Conservation (phyloP, 2,888 invertebrate genomes). For the Noctua janthina region DNA sequence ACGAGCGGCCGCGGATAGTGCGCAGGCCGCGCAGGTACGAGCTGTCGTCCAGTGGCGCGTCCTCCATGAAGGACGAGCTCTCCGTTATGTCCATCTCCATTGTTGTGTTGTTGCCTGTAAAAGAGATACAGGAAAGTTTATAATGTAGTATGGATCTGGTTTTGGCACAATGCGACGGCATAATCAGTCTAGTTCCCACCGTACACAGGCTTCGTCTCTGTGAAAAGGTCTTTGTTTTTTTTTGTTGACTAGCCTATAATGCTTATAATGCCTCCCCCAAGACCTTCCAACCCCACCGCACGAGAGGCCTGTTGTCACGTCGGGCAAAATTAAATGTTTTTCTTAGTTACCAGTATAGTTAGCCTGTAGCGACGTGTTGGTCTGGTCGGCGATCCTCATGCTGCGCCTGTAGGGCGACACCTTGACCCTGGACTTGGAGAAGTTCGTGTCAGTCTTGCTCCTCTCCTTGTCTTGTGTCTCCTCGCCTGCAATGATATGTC, state of each 20-base stretch:
- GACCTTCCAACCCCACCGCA: no score
- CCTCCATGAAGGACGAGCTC: conserved; percentile 71
- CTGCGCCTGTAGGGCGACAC: conserved; percentile 87
- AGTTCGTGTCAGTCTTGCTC: conserved; percentile 86
- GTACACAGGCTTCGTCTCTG: neutral
- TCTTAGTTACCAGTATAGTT: conserved; percentile 82
- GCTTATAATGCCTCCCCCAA: neutral
- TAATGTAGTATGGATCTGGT: neutral
- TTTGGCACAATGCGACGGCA: neutral
- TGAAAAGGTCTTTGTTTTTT: neutral
- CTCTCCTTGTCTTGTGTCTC: conserved; percentile 41
- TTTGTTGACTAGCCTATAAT: no score
- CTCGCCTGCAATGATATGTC: conserved; percentile 72
- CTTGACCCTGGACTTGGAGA: conserved; percentile 85
- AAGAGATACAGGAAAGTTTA: neutral
- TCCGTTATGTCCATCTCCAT: conserved; percentile 89
- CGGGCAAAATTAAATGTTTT: neutral
- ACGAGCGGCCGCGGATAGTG: conserved; percentile 81
- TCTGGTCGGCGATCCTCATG: conserved; percentile 77
- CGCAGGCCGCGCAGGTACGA: conserved; percentile 80
- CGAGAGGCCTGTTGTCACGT: no score
- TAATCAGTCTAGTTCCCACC: neutral
- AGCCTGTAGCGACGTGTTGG: conserved; percentile 80
- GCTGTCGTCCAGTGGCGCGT: conserved; percentile 75
- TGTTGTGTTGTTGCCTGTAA: conserved; percentile 86